These are phyloP conservation scores for Umimayanthus chanpuru DNA, from an alignment of 92 coral and sea anemone genomes.

Conservation along the genomic window DNA sequence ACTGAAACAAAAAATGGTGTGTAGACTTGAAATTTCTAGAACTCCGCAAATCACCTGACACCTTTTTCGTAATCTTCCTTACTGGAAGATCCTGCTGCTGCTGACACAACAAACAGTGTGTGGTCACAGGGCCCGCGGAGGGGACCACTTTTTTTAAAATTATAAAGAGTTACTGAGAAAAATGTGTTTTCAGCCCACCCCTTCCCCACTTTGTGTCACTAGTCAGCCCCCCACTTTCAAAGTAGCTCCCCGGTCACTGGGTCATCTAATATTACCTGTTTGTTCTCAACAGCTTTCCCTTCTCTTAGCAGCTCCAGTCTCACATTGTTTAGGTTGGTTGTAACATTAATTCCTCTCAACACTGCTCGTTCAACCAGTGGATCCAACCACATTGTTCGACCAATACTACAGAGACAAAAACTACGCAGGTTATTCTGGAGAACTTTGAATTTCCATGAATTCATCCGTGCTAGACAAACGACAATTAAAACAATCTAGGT, in stretches of 20 bases:
- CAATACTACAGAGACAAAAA: slow-evolving; percentile 53
- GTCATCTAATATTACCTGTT: slow-evolving; percentile 58
- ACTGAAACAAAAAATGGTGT: not conserved
- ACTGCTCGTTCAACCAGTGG: slow-evolving; percentile 79
- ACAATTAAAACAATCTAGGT: too few relatives aligned
- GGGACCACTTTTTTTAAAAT: too few relatives aligned
- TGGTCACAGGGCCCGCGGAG: too few relatives aligned
- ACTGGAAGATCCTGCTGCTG: too few relatives aligned
- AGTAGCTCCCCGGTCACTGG: too few relatives aligned
- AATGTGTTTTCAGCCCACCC: too few relatives aligned
- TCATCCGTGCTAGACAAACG: too few relatives aligned
- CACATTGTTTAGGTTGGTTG: slow-evolving; percentile 77
- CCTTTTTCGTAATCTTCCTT: too few relatives aligned
- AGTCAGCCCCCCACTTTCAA: too few relatives aligned
- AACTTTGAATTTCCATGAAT: not conserved
- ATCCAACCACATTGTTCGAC: slow-evolving; percentile 93
- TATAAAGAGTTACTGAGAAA: too few relatives aligned
- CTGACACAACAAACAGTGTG: not conserved
- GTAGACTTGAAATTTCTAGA: not conserved
- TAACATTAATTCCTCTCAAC: slow-evolving; percentile 81
- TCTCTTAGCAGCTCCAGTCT: slow-evolving; percentile 82
- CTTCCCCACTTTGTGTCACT: too few relatives aligned
- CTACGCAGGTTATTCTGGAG: not conserved
- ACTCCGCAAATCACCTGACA: not conserved
- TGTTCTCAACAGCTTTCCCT: slow-evolving; percentile 84